Evolutionary conservation across 2,113 vertebrate species (phyloP).

Genomic region (Psittacus erithacus): DNA sequence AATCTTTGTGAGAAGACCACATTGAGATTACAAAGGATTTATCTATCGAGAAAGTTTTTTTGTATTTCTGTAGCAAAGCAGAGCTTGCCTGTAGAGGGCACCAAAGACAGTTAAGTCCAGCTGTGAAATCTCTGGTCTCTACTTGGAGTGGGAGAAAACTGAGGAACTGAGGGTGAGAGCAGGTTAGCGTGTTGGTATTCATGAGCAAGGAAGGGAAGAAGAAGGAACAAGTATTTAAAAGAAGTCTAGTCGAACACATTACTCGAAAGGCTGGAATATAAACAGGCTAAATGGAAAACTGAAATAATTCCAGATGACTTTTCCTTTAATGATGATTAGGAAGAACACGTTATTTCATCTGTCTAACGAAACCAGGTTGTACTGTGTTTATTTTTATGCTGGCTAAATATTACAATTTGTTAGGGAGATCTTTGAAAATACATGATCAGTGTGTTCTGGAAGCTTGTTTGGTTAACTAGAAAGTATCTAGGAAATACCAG

Average conservation of each 20-base stretch:
- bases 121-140: rapidly evolving
- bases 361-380: background rate
- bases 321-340: background rate
- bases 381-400: background rate
- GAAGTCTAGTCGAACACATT: background rate
- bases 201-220: background rate
- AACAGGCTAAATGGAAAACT: background rate
- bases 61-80: background rate
- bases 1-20: background rate
- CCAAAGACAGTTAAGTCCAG: conserved; percentile 40
- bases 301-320: background rate
- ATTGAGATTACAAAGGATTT: background rate
- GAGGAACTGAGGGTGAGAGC: background rate
- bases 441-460: background rate
- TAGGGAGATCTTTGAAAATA: background rate
- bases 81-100: conserved; percentile 60
- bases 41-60: rapidly evolving
- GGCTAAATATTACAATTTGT: background rate
- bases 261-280: background rate
- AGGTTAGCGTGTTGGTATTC: background rate
- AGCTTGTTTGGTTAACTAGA: background rate
- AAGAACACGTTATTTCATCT: background rate
- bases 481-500: background rate
- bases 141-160: rapidly evolving
- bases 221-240: background rate